These are phyloP conservation scores for Lichenostomus cassidix DNA, from an alignment of 2,113 vertebrate genomes.

Conservation along the genomic window DNA sequence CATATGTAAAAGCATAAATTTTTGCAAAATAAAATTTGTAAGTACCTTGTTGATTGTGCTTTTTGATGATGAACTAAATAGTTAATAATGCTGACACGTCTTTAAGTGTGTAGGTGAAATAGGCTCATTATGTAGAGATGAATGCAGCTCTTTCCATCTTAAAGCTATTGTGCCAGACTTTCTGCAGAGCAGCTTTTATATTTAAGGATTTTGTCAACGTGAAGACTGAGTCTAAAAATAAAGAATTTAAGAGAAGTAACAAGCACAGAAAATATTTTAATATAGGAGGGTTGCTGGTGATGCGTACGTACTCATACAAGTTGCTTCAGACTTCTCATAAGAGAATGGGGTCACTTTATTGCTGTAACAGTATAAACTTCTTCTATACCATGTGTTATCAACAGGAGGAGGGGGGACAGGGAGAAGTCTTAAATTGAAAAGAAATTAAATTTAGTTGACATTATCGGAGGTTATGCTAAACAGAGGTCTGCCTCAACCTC, in stretches of 20 bases:
- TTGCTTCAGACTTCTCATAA: not conserved
- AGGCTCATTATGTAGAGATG: not conserved
- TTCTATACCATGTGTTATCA: not conserved
- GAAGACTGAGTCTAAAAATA: not conserved
- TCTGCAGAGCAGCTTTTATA: not conserved
- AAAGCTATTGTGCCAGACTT: not conserved
- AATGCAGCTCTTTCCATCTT: not conserved
- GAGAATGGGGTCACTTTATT: not conserved
- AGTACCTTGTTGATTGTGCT: not conserved
- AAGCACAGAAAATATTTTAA: not conserved
- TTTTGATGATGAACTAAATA: not conserved
- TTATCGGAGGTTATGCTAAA: not conserved
- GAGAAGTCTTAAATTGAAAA: not conserved
- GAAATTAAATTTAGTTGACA: not conserved
- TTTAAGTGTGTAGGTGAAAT: not conserved
- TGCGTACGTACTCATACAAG: not conserved
- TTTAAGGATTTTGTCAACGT: not conserved
- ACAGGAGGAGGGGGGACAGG: rapidly evolving
- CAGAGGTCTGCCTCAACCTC: not conserved
- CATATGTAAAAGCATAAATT: not conserved
- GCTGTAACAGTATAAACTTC: not conserved
- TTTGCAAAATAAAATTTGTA: not conserved
- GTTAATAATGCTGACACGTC: not conserved
- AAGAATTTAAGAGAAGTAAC: not conserved
- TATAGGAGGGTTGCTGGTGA: not conserved